These are phyloP conservation scores for Morpho helenor DNA, from an alignment of 2,888 invertebrate species.

Conservation along the genomic window DNA sequence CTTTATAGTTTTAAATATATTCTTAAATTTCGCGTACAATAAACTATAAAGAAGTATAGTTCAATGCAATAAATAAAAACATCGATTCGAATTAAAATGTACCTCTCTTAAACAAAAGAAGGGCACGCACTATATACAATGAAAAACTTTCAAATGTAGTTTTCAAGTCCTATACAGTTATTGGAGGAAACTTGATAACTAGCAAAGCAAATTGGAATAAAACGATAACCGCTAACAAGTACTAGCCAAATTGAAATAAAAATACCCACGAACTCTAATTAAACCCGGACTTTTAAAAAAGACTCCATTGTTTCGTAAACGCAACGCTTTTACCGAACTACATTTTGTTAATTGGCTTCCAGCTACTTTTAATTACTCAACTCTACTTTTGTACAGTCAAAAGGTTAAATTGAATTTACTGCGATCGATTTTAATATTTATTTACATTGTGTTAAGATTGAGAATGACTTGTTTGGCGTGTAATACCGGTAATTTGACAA, in stretches of 20 bases:
- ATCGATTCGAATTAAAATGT: not conserved
- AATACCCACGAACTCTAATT: constrained; percentile 60
- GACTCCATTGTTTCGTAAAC: constrained; percentile 58
- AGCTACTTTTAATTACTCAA: constrained; percentile 65
- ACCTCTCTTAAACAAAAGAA: not conserved
- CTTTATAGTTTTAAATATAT: no score
- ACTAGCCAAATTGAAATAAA: constrained; percentile 16
- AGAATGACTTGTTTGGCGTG: not conserved
- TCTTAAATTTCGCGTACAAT: no score
- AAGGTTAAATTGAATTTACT: constrained; percentile 31
- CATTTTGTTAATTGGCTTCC: constrained; percentile 71
- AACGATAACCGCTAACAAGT: constrained; percentile 14
- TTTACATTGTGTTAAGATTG: not conserved
- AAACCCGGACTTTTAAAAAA: constrained; percentile 50
- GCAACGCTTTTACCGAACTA: constrained; percentile 48
- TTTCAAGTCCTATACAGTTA: constrained; percentile 2
- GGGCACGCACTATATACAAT: not conserved
- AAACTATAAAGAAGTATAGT: no score
- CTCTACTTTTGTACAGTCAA: constrained; percentile 30
- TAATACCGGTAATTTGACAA: not conserved
- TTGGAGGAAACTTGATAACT: not conserved
- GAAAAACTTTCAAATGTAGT: not conserved
- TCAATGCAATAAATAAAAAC: not conserved
- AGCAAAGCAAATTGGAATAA: constrained; percentile 12
- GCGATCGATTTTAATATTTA: constrained; percentile 18